Evolutionary conservation across 1,140 invertebrate genomes (phyloP).

Genomic region (Xylocopa sonorina): DNA sequence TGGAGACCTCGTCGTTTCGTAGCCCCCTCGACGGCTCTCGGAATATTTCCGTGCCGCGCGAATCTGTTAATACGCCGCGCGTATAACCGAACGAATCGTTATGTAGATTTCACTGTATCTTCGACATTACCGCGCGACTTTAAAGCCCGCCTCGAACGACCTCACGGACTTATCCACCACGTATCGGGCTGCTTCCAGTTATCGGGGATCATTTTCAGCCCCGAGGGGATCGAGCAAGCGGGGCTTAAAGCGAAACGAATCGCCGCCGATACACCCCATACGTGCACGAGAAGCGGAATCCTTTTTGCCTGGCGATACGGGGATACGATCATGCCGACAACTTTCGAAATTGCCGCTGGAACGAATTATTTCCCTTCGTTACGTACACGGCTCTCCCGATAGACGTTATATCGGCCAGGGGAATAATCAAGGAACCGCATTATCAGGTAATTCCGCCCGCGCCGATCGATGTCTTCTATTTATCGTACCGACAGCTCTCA

Average conservation of each 20-base stretch:
- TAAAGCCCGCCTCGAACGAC: slow-evolving; percentile 61
- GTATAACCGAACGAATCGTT: slow-evolving; percentile 35
- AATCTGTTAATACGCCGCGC: not conserved
- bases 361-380: slow-evolving; percentile 66
- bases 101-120: slow-evolving; percentile 36
- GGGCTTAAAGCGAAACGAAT: slow-evolving; percentile 79
- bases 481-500: not conserved
- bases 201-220: slow-evolving; percentile 78
- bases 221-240: slow-evolving; percentile 70
- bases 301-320: slow-evolving; percentile 70
- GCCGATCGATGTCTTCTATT: slow-evolving; percentile 6
- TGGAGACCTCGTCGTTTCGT: no score
- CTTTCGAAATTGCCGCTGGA: slow-evolving; percentile 64
- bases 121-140: slow-evolving; percentile 47
- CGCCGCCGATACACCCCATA: slow-evolving; percentile 74
- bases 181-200: slow-evolving; percentile 73
- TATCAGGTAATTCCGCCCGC: slow-evolving; percentile 20
- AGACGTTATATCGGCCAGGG: slow-evolving; percentile 39
- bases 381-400: slow-evolving; percentile 35
- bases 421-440: slow-evolving; percentile 48
- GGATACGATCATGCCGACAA: slow-evolving; percentile 59
- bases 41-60: slow-evolving; percentile 3
- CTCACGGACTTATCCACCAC: slow-evolving; percentile 70
- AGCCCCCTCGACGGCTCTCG: not conserved
- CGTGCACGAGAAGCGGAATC: slow-evolving; percentile 71